Conservation (phyloP, 2,113 vertebrate species). For the Phyllostomus discolor region DNA sequence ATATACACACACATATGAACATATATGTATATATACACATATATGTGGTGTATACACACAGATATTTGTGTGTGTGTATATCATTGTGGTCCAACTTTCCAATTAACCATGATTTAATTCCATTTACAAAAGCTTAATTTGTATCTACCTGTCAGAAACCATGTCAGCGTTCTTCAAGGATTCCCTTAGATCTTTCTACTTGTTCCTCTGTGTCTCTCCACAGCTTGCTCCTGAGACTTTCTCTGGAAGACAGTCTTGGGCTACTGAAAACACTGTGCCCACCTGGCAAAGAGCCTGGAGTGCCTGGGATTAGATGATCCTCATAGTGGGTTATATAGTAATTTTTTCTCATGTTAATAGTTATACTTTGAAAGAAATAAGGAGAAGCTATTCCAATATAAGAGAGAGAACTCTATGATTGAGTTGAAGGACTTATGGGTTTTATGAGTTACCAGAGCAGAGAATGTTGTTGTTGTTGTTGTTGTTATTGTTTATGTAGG, state of each 20-base stretch:
- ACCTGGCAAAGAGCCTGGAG: background rate
- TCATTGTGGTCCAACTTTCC: background rate
- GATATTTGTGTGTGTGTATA: too few relatives aligned
- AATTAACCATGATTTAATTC: background rate
- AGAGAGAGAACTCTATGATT: background rate
- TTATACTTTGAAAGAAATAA: background rate
- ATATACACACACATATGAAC: background rate
- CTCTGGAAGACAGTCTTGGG: background rate
- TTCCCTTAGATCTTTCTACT: background rate
- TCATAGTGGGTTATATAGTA: too few relatives aligned
- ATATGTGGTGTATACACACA: too few relatives aligned
- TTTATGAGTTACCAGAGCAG: background rate
- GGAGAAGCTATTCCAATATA: background rate
- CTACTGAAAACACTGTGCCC: background rate
- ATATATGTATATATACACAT: too few relatives aligned
- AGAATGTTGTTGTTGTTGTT: background rate
- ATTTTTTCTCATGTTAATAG: background rate
- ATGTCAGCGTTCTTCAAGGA: background rate
- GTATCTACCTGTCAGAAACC: background rate
- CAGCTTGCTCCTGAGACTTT: background rate
- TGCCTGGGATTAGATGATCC: background rate
- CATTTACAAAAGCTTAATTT: background rate
- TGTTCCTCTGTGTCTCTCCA: background rate
- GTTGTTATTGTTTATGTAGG: background rate
- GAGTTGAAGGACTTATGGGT: background rate